phyloP scores from a whole-genome alignment of 2,113 vertebrate genomes.

The Electrona antarctica region DNA sequence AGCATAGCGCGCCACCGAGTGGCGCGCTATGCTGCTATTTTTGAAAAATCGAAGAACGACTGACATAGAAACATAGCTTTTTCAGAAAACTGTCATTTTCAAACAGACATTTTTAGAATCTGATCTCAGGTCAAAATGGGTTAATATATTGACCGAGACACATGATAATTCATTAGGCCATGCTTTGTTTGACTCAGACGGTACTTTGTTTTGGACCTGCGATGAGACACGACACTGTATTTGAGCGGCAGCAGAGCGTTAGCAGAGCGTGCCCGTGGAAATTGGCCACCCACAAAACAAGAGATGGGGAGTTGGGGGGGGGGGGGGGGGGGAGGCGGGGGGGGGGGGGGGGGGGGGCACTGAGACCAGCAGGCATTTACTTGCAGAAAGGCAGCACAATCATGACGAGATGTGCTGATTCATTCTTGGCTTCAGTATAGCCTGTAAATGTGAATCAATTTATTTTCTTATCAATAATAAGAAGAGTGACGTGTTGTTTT shows the following conservation, averaged over 20 bases:
- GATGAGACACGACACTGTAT: slow-evolving; percentile 4
- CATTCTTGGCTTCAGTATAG: background rate
- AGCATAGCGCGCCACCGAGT: too few relatives aligned
- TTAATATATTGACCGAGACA: background rate
- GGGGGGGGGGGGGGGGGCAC: slow-evolving; percentile 5
- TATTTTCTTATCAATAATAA: background rate
- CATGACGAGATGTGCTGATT: background rate
- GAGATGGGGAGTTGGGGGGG: background rate
- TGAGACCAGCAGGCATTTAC: background rate
- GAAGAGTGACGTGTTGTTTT: background rate
- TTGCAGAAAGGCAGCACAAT: slow-evolving; percentile 3
- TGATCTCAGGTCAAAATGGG: too few relatives aligned
- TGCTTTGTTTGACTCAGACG: too few relatives aligned
- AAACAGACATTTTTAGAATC: too few relatives aligned
- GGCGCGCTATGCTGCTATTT: too few relatives aligned
- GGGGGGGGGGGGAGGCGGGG: slow-evolving; percentile 13
- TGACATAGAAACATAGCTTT: too few relatives aligned
- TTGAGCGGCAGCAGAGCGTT: slow-evolving; percentile 3
- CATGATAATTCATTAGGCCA: background rate
- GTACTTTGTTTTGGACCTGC: background rate
- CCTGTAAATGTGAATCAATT: background rate
- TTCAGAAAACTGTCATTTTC: too few relatives aligned
- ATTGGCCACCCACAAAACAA: background rate
- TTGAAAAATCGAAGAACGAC: too few relatives aligned
- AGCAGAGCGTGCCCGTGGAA: background rate